Evolutionary conservation across 2,888 invertebrate genomes (phyloP).

Genomic region (Liopterus haemorrhoidalis): DNA sequence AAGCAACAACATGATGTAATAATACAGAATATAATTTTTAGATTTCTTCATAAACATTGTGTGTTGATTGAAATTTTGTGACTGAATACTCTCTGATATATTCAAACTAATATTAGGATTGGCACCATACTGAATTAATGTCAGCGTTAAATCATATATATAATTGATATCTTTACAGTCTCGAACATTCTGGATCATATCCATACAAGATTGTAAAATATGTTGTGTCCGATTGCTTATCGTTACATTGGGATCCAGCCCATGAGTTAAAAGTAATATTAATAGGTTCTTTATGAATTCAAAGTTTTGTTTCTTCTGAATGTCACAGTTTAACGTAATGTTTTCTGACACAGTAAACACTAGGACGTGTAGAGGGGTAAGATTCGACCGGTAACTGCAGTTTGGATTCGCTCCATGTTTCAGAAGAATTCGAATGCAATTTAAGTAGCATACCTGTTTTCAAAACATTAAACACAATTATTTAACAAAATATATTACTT

Average conservation of each 20-base stretch:
- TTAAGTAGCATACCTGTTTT: slow-evolving; percentile 61
- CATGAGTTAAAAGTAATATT: slow-evolving; percentile 58
- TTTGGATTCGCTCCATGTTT: slow-evolving; percentile 69
- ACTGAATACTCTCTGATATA: slow-evolving; percentile 43
- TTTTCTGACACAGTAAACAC: slow-evolving; percentile 67
- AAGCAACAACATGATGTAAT: slow-evolving; percentile 65
- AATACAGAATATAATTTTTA: slow-evolving; percentile 59
- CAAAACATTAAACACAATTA: slow-evolving; percentile 20
- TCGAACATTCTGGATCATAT: slow-evolving; percentile 64
- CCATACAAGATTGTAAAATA: slow-evolving; percentile 63
- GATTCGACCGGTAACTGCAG: slow-evolving; percentile 61
- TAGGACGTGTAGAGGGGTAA: slow-evolving; percentile 64
- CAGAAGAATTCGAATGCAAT: slow-evolving; percentile 62
- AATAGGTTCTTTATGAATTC: slow-evolving; percentile 66
- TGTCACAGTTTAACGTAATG: slow-evolving; percentile 61
- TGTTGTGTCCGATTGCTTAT: slow-evolving; percentile 59
- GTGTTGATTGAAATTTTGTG: slow-evolving; percentile 27
- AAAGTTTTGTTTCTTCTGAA: slow-evolving; percentile 61
- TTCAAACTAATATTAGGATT: slow-evolving; percentile 62
- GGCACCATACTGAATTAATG: slow-evolving; percentile 67
- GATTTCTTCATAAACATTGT: slow-evolving; percentile 51
- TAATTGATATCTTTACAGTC: slow-evolving; percentile 61
- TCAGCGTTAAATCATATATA: slow-evolving; percentile 63
- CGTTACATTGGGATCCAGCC: slow-evolving; percentile 58
- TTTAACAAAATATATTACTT: background rate